phyloP scores from a whole-genome alignment of 2,888 invertebrate species.

The Suillia variegata region DNA sequence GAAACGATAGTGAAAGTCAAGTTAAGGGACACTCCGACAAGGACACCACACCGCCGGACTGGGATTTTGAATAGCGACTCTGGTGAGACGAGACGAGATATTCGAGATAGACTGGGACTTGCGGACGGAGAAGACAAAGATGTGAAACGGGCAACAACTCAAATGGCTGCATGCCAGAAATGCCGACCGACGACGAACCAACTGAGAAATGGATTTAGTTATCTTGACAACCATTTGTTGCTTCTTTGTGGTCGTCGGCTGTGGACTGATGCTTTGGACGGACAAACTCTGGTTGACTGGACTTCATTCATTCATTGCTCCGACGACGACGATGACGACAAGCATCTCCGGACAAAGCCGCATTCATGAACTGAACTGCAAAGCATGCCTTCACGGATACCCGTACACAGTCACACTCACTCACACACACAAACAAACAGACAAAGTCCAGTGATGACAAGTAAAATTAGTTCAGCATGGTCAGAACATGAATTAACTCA shows the following conservation, averaged over 20 bases:
- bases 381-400: too few relatives aligned
- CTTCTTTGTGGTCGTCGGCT: conserved; percentile 27
- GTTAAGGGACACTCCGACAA: conserved; percentile 14
- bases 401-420: too few relatives aligned
- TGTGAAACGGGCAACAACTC: neutral
- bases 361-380: neutral
- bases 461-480: conserved; percentile 6
- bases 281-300: too few relatives aligned
- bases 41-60: neutral
- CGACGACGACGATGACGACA: too few relatives aligned
- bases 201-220: conserved; percentile 16
- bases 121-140: neutral
- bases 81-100: too few relatives aligned
- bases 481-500: conserved; percentile 2
- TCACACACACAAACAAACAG: too few relatives aligned
- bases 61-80: too few relatives aligned
- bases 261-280: neutral
- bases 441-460: neutral
- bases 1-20: conserved; percentile 19
- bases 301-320: conserved; percentile 7
- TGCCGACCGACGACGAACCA: neutral
- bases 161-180: neutral
- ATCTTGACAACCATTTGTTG: conserved; percentile 40
- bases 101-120: too few relatives aligned
- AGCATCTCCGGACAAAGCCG: conserved; percentile 5